Base-by-base conservation (phyloP, 2,797 vertebrate species). In the Tapirus indicus region DNA sequence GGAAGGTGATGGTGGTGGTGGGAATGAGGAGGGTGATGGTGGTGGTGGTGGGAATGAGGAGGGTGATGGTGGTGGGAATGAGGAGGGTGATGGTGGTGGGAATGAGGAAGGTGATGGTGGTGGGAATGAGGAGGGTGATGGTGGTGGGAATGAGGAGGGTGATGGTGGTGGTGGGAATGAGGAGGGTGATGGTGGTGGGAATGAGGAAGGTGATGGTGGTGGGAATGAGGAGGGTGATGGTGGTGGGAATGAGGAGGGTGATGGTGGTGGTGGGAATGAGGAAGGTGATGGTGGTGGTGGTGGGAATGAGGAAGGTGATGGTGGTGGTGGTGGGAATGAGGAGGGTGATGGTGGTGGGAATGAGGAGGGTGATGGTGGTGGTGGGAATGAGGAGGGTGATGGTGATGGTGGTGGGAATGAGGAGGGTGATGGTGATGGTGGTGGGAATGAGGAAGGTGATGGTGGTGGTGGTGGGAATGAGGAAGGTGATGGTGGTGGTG, bases 301-400 rank as follows among this genome's bases (percentile, higher is more conserved):
- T 25, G 21, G 72, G 4, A 32, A 17, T 1, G 12, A 7, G 2
- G 9, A n/a, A 2, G 38, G 38, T 38, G 38, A 20, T 6, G 54
- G 4, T 32, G 32, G 54, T 3, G 54, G 16, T 0, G 38, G 23
- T 7, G 4, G n/a, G n/a, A n/a, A n/a, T n/a, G n/a, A n/a, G n/a
- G n/a, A n/a, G n/a, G n/a, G n/a, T n/a, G n/a, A n/a, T 38, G 38
- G 4, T 38, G 38, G 38, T 38, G 38, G 38, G 38, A 38, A 68
- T 25, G 38, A 27, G 29, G 78, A 25, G 60, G 58, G 20, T 8
- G 79, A 21, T 17, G 56, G 32, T n/a, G 18, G 49, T 23, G 74
- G 74, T 35, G 52, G 10, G 6, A 4, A 18, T 21, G 56, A 21
- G 16, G 18, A 32, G 17, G 32, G 14, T 41, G 3, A n/a, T 1